Base-by-base conservation (phyloP, 2,888 invertebrate species). In the Hirtodrosophila cameraria region DNA sequence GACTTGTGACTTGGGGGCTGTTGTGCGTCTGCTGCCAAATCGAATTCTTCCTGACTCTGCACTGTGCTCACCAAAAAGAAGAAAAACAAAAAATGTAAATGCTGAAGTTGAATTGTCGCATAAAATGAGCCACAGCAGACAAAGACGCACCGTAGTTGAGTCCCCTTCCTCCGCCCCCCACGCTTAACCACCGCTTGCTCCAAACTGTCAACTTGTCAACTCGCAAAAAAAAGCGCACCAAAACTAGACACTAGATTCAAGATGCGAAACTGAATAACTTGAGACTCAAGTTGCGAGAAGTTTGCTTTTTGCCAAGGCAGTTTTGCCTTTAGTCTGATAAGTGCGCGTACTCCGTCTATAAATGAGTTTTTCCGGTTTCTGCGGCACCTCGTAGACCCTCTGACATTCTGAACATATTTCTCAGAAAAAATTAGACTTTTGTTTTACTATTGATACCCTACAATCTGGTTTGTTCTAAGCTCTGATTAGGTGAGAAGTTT, bases 31-130 rank as follows among this genome's bases (percentile, higher is more conserved):
- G 28, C 27, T 55, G 23, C 27, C 31, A 36, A 52, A 49, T 48
- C 16, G 59, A 55, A 72, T 72, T 81, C 78, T 78, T 85, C 73
- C 73, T 61, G 65, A 49, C 64, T 35, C 11, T 54, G 20, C 31
- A 43, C 31, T n/a, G n/a, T n/a, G n/a, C n/a, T n/a, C n/a, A n/a
- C n/a, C n/a, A n/a, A n/a, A 45, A 42, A 16, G 43, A 27, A 7
- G 9, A 8, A 18, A 28, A 9, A 30, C n/a, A 2, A 41, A 30
- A 48, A 43, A 61, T 67, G 72, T 68, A 83, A 77, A 80, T 77
- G 81, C 38, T 73, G 70, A 73, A 71, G 73, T 74, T 82, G 70
- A 85, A 69, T 46, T 69, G 75, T 66, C 68, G 58, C 61, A 58
- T 67, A 54, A 50, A 61, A 38, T 41, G 41, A 33, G 41, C 42